These are phyloP conservation scores for Drosophila pachea DNA, from an alignment of 1,140 invertebrate species.

Conservation along the genomic window DNA sequence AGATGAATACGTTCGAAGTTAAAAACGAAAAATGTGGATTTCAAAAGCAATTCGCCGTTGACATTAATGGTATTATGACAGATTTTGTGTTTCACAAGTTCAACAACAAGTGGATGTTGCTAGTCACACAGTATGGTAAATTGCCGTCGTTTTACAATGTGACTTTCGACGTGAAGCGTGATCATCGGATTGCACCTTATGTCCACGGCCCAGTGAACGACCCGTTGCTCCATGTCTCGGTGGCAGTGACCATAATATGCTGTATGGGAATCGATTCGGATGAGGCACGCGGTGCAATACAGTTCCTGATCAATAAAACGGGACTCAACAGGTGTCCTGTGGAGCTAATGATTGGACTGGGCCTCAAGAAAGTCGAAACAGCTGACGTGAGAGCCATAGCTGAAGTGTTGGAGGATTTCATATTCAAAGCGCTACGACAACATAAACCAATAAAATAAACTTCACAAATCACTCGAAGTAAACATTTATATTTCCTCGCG, in stretches of 20 bases:
- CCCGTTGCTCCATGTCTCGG: constrained; percentile 54
- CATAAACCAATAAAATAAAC: neutral
- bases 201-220: constrained; percentile 48
- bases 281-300: constrained; percentile 66
- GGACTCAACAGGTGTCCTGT: constrained; percentile 53
- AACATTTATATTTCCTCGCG: constrained; percentile 68
- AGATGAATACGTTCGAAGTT: constrained; percentile 5
- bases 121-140: constrained; percentile 67
- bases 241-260: constrained; percentile 61
- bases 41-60: constrained; percentile 53
- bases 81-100: constrained; percentile 71
- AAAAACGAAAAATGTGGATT: constrained; percentile 52
- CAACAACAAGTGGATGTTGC: constrained; percentile 67
- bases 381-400: constrained; percentile 54
- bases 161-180: constrained; percentile 55
- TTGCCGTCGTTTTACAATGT: constrained; percentile 66
- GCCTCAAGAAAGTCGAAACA: constrained; percentile 57
- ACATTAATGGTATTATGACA: constrained; percentile 57
- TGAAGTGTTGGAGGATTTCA: constrained; percentile 42
- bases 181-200: constrained; percentile 29
- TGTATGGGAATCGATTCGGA: constrained; percentile 57
- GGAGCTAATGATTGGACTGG: constrained; percentile 62
- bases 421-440: constrained; percentile 30
- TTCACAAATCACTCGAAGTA: constrained; percentile 30
- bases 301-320: constrained; percentile 68